These are phyloP conservation scores for Allygus modestus DNA, from an alignment of 2,888 invertebrate species.

Conservation along the genomic window DNA sequence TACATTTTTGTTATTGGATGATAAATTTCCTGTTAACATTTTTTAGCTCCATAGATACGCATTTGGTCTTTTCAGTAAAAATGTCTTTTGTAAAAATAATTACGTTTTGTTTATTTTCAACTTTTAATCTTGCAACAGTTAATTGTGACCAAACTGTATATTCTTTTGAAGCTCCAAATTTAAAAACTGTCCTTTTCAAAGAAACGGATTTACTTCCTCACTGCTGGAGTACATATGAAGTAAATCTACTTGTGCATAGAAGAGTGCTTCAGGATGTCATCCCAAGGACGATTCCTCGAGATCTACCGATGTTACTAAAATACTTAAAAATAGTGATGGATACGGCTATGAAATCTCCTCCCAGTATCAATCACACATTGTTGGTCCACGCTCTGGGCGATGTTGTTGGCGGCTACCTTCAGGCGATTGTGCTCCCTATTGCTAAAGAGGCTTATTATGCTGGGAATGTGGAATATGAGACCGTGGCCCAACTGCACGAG, in stretches of 20 bases:
- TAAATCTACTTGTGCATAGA: constrained; percentile 57
- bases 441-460: constrained; percentile 69
- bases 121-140: not conserved
- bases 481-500: constrained; percentile 65
- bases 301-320: constrained; percentile 57
- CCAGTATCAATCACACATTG: constrained; percentile 21
- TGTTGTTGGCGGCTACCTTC: constrained; percentile 67
- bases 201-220: constrained; percentile 36
- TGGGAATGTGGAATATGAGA: constrained; percentile 67
- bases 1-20: too few species aligned
- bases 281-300: constrained; percentile 66
- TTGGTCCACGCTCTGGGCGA: constrained; percentile 66
- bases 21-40: too few species aligned
- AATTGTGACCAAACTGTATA: not conserved
- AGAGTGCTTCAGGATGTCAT: constrained; percentile 68
- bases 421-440: constrained; percentile 66
- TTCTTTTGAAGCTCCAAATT: constrained; percentile 59
- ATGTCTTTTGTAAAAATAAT: not conserved
- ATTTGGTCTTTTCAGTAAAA: not conserved
- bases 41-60: not conserved
- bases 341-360: constrained; percentile 22
- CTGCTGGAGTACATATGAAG: constrained; percentile 48
- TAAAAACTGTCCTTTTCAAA: constrained; percentile 59
- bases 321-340: constrained; percentile 58
- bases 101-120: not conserved